phyloP scores from a whole-genome alignment of 2,797 vertebrate genomes.

The Pyrrhura leucotis region DNA sequence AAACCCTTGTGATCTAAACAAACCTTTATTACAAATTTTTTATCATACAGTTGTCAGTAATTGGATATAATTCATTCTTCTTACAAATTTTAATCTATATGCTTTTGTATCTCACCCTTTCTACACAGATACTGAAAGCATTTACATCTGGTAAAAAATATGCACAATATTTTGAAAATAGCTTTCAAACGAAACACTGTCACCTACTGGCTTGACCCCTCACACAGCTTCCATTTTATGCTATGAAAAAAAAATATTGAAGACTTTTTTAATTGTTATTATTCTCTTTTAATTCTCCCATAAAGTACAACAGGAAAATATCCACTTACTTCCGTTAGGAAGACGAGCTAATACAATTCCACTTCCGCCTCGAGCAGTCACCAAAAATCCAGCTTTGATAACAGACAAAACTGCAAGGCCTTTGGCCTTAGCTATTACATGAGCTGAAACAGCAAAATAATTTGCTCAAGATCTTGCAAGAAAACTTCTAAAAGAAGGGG shows the following conservation, averaged over 20 bases:
- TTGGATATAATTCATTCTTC: neutral
- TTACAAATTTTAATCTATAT: neutral
- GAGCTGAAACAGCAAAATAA: constrained; percentile 77
- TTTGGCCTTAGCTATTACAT: constrained; percentile 93
- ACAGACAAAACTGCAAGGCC: constrained; percentile 93
- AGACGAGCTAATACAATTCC: constrained; percentile 91
- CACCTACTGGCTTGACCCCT: neutral
- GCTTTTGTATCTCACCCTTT: neutral
- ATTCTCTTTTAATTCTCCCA: neutral
- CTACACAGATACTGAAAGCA: neutral
- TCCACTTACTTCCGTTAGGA: constrained; percentile 87
- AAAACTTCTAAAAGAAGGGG: neutral
- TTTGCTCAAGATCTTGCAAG: neutral
- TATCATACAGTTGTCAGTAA: neutral
- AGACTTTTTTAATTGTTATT: neutral
- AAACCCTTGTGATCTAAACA: neutral
- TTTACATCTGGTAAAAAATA: neutral
- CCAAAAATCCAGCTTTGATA: constrained; percentile 94
- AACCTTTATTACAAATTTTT: neutral
- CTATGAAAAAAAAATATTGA: neutral
- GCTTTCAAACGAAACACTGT: neutral
- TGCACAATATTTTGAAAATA: neutral
- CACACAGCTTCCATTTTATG: neutral
- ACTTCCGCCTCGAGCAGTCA: constrained; percentile 93
- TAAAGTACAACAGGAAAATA: neutral